Evolutionary conservation across 1,140 invertebrate species (phyloP).

Genomic region (Popillia japonica): DNA sequence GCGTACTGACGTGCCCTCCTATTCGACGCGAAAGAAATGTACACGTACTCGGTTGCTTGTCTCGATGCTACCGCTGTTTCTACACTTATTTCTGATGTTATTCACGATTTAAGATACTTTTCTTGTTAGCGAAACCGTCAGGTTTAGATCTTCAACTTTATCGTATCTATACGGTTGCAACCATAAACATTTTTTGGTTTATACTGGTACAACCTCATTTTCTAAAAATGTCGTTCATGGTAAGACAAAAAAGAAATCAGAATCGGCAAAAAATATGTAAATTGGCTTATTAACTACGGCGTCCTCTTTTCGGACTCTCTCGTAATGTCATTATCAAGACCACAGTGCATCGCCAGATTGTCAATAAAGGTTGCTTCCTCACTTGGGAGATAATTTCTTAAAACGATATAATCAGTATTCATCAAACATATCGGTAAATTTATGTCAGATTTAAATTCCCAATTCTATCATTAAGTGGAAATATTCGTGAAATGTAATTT

Average conservation of each 20-base stretch:
- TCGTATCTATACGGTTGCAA: not conserved
- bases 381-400: too few relatives aligned
- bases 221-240: not conserved
- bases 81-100: not conserved
- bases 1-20: not conserved
- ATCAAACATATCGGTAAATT: constrained; percentile 28
- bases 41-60: not conserved
- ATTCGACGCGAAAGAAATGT: not conserved
- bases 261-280: not conserved
- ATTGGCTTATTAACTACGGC: constrained; percentile 8
- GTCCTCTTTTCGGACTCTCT: not conserved
- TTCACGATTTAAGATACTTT: not conserved
- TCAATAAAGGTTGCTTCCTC: too few relatives aligned
- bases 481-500: not conserved
- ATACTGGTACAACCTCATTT: not conserved
- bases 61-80: not conserved
- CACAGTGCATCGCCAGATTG: not conserved
- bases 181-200: not conserved
- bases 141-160: not conserved
- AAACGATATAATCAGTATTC: constrained; percentile 5
- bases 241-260: not conserved
- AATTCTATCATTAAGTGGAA: not conserved
- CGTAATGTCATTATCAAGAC: not conserved
- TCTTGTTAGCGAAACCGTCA: not conserved
- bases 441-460: not conserved